Conservation (phyloP, 2,113 vertebrate species). For the Bucco capensis region DNA sequence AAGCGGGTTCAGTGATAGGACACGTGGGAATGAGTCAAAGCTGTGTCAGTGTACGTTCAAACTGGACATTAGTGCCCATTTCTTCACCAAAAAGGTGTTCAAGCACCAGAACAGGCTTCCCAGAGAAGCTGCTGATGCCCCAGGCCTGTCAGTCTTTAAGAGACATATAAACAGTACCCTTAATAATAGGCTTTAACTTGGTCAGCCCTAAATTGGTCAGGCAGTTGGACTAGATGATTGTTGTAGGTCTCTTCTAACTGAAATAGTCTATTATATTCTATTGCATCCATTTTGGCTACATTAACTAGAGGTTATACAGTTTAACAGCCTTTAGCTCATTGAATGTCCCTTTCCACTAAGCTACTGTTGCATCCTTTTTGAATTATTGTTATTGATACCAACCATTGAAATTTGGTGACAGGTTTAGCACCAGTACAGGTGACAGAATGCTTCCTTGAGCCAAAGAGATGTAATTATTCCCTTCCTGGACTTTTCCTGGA, state of each 20-base stretch:
- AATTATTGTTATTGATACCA: not conserved
- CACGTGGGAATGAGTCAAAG: accelerated
- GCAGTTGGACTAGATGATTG: not conserved
- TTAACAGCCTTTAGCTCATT: not conserved
- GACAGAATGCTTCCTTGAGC: not conserved
- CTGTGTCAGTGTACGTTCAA: not conserved
- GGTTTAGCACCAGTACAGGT: not conserved
- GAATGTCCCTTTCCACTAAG: not conserved
- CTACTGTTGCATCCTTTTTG: not conserved
- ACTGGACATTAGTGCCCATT: not conserved
- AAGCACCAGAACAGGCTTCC: not conserved
- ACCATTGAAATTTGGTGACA: not conserved
- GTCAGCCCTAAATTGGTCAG: not conserved
- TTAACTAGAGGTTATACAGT: not conserved
- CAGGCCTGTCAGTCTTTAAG: not conserved
- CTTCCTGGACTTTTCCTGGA: not conserved
- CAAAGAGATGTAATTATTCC: not conserved
- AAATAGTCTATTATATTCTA: not conserved
- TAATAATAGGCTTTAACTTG: not conserved
- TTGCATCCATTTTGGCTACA: not conserved
- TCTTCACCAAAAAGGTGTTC: not conserved
- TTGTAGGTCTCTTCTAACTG: not conserved
- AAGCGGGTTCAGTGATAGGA: not conserved
- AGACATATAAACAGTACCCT: not conserved
- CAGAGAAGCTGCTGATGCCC: not conserved